Conservation (phyloP, 2,113 vertebrate genomes). For the Vulpes vulpes region DNA sequence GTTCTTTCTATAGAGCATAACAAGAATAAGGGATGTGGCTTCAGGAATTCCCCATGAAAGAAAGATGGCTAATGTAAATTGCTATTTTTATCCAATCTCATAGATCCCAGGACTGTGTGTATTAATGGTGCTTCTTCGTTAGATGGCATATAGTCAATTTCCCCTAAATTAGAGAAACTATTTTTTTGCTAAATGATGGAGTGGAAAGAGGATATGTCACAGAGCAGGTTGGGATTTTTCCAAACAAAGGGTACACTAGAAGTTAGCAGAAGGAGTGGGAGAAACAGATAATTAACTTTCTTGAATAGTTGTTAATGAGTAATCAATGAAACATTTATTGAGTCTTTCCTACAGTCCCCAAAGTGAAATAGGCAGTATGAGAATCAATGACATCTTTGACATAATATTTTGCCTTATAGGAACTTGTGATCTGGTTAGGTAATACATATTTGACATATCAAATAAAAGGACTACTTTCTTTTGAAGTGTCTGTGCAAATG, state of each 20-base stretch:
- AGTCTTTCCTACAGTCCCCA: constrained; percentile 24
- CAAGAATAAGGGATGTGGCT: not conserved
- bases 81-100: not conserved
- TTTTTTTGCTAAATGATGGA: constrained; percentile 62
- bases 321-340: constrained; percentile 55
- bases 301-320: constrained; percentile 59
- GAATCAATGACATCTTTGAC: not conserved
- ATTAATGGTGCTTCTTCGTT: constrained; percentile 46
- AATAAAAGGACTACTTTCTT: not conserved
- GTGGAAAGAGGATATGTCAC: constrained; percentile 16
- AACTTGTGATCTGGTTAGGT: constrained; percentile 17
- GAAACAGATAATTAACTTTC: constrained; percentile 53
- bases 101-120: not conserved
- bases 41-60: not conserved
- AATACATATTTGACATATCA: not conserved
- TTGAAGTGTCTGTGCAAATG: not conserved
- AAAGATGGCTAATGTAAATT: not conserved
- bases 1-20: not conserved
- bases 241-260: constrained; percentile 58
- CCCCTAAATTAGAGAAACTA: constrained; percentile 40
- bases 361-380: constrained; percentile 26
- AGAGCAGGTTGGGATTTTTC: constrained; percentile 31
- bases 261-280: constrained; percentile 24
- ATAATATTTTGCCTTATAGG: constrained; percentile 35
- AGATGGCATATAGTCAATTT: constrained; percentile 6